These are phyloP conservation scores for Clostera curtula DNA, from an alignment of 2,888 invertebrate genomes.

Conservation along the genomic window DNA sequence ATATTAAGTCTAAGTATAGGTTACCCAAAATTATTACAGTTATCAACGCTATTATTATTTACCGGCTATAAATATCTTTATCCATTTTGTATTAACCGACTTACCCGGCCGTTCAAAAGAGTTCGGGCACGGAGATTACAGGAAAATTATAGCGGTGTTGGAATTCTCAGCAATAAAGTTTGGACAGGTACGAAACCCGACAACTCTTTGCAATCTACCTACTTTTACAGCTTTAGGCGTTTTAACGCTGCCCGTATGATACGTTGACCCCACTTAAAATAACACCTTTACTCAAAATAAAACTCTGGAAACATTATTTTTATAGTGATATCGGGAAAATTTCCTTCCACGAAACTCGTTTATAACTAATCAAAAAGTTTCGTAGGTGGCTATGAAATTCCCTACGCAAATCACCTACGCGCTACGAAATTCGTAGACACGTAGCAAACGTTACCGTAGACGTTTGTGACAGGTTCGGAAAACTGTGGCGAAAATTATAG, in stretches of 20 bases:
- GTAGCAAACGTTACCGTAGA: conserved; percentile 12
- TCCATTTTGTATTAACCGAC: too few relatives aligned
- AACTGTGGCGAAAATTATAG: too few relatives aligned
- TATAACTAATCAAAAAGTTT: conserved; percentile 22
- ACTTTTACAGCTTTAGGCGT: too few relatives aligned
- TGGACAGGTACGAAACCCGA: conserved; percentile 24
- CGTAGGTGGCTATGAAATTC: conserved; percentile 15
- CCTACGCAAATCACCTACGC: conserved; percentile 1
- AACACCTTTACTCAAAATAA: too few relatives aligned
- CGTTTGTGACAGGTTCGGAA: too few relatives aligned
- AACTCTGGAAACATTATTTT: too few relatives aligned
- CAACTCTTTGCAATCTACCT: conserved; percentile 22
- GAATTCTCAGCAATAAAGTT: conserved; percentile 24
- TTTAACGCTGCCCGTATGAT: too few relatives aligned
- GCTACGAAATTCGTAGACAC: conserved; percentile 18
- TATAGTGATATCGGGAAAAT: conserved; percentile 8
- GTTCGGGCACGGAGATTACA: conserved; percentile 18
- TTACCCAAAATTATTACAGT: too few relatives aligned
- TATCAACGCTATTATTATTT: too few relatives aligned
- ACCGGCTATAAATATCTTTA: too few relatives aligned
- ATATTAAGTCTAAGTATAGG: too few relatives aligned
- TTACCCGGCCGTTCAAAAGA: conserved; percentile 10
- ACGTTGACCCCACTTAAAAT: too few relatives aligned
- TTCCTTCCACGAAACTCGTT: conserved; percentile 13
- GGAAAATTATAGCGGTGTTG: conserved; percentile 24